A percentile compares a stretch with the other conserved stretches of the same genome.
These are phyloP conservation scores for Panopea generosa DNA, from an alignment of 2,888 invertebrate species.

Conservation along the genomic window DNA sequence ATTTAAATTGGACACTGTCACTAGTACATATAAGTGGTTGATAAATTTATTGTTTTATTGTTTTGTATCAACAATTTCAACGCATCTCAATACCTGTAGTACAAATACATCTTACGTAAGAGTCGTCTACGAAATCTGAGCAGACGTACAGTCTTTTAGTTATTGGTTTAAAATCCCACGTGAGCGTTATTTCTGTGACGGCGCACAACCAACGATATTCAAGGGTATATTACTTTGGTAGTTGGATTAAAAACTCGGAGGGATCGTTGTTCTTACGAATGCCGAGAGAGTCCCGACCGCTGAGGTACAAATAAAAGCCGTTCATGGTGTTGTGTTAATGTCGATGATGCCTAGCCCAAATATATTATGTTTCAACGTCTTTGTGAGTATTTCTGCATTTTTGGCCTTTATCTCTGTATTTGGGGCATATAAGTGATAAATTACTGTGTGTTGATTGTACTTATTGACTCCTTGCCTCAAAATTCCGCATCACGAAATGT, in stretches of 20 bases:
- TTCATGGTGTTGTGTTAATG: too few relatives aligned
- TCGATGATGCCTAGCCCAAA: too few relatives aligned
- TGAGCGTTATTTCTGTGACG: constrained; percentile 28
- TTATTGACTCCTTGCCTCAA: constrained; percentile 14
- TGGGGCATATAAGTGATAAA: constrained; percentile 27
- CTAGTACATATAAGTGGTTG: neutral
- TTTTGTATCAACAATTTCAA: constrained; percentile 3
- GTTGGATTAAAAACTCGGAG: constrained; percentile 32
- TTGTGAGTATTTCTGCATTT: constrained; percentile 36
- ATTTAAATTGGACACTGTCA: constrained; percentile 1
- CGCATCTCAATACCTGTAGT: constrained; percentile 17
- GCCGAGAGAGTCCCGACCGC: constrained; percentile 15
- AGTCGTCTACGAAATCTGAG: too few relatives aligned
- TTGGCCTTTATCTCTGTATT: constrained; percentile 40
- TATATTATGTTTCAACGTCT: constrained; percentile 27
- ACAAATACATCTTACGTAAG: too few relatives aligned
- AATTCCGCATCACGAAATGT: constrained; percentile 30
- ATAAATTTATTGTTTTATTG: neutral
- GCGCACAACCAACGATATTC: constrained; percentile 26
- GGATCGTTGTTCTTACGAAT: constrained; percentile 19
- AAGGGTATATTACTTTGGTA: constrained; percentile 29
- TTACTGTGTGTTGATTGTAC: constrained; percentile 18
- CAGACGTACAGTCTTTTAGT: constrained; percentile 16
- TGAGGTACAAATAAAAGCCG: constrained; percentile 15
- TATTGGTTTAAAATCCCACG: constrained; percentile 16